A percentile compares a stretch with the other conserved stretches of the same genome.
Conservation (phyloP, 2,113 vertebrate genomes). For the Epinephelus cyanopodus region DNA sequence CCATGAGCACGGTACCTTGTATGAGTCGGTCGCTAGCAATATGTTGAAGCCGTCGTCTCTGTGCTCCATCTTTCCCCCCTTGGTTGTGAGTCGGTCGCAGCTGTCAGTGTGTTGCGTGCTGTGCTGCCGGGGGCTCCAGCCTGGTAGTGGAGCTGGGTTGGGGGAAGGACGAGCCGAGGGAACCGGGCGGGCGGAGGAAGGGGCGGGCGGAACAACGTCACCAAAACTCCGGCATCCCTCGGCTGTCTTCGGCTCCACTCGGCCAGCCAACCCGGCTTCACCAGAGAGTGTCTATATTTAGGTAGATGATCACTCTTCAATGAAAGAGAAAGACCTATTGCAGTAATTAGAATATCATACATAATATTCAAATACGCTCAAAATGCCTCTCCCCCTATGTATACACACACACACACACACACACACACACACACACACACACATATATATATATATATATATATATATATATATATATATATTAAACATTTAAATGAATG, state of each 20-base stretch:
- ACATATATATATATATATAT: no score
- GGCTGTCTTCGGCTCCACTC: conserved; percentile 33
- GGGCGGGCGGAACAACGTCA: conserved; percentile 52
- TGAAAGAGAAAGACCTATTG: not conserved
- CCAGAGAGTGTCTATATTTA: conserved; percentile 10
- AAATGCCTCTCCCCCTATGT: no score
- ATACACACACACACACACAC: no score
- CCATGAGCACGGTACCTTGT: conserved; percentile 88
- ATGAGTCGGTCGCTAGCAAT: conserved; percentile 93
- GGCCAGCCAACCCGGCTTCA: not conserved
- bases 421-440: no score
- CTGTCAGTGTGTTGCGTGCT: conserved; percentile 78
- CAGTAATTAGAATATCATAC: no score
- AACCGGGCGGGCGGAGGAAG: conserved; percentile 40
- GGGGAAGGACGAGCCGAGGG: conserved; percentile 56
- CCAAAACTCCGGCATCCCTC: conserved; percentile 3
- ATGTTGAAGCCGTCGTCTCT: conserved; percentile 91
- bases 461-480: no score
- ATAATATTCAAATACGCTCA: no score
- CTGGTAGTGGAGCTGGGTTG: conserved; percentile 46
- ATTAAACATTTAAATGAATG: no score
- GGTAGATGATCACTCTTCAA: not conserved
- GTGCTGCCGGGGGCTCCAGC: conserved; percentile 68
- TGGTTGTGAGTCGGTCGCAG: conserved; percentile 70
- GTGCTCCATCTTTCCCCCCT: conserved; percentile 89